Base-by-base conservation (phyloP, 1,140 invertebrate species). In the Camponotus floridanus region DNA sequence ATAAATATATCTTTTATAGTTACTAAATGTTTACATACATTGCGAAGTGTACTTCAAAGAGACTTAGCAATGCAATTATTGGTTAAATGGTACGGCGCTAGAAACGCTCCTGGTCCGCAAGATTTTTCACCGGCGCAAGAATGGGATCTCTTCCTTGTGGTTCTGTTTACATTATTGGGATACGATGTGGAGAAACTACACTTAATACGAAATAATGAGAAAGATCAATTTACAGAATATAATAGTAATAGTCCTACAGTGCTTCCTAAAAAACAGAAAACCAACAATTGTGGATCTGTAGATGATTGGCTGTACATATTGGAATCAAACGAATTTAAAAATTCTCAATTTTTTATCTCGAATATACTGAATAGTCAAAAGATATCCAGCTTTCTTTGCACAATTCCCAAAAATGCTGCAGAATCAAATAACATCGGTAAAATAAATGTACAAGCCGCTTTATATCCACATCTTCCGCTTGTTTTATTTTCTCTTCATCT, bases 21-120 rank as follows among this genome's bases (percentile, higher is more conserved):
- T 8, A 95, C 96, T 15, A 96, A 96, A 83, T 98, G 97, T 92
- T 94, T 98, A 31, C 94, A 96, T 85, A 97, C 97, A 1, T 92
- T 99, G 21, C 96, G 97, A 81, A 96, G 97, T 87, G 96, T 98
- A 36, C 94, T 99, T 76, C 98, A 97, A 33, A 96, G 96, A 90
- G 97, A 98, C 87, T 92, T 97, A 39, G 97, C 97, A 31, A 96
- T 98, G 92, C 96, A 97, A 91, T 94, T 98, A 0, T 95, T 98
- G 64, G 96, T 97, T 51, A 97, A 97, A 92, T 99, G 98, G 98
- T 99, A 98, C 92, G 96, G 97, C 0, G 96, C 96, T 1, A 95
- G 98, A 67, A 99, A 99, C 96, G 97, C 98, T 5, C 98, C 98
- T 0, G 98, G 98, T 0, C 97, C 97, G 0, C 96, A 97, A 88